Base-by-base conservation (phyloP, 2,888 invertebrate species). In the Drepanosiphum platanoidis region DNA sequence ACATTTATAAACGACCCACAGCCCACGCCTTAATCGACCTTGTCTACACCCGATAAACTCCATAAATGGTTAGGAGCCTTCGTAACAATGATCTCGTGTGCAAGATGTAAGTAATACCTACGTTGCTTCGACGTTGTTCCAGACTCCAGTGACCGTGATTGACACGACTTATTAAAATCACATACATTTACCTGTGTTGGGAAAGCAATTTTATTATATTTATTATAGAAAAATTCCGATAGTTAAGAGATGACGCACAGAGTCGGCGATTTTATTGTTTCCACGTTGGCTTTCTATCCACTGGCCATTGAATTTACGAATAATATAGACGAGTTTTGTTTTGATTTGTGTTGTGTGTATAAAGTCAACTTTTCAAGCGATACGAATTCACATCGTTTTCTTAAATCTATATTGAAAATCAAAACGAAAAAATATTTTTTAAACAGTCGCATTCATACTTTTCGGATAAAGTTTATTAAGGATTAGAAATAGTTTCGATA, bases 51-150 rank as follows among this genome's bases (percentile, higher is more conserved):
- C 77, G 84, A 84, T 84, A 84, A 84, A 84, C 75, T 84, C 84
- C 84, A 84, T 84, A 84, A 77, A 84, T 84, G 84, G 84, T 39
- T 64, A 77, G 36, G 36, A 84, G 84, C 84, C 84, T 84, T 84
- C 84, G 68, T 52, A 68, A 75, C 22, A 58, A 46, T 71, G 66
- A 83, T 83, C n/a, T 75, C 64, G 83, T 82, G 82, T 75, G 83
- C 74, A 75, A 66, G 72, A 71, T 81, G 36, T 58, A 58, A 70
- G 34, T 81, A 80, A 72, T 61, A 61, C 11, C 18, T 36, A 52
- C 7, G 36, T 61, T 36, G 8, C 52, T 36, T 36, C 27, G 61
- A 36, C 34, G 3, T 22, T 13, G 2, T 52, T 34, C 4, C n/a
- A 34, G 11, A 30, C 32, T 34, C 4, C n/a, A 34, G 11, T 30